Evolutionary conservation across 2,888 invertebrate species (phyloP).

Genomic region (Chrysodeixis includens): DNA sequence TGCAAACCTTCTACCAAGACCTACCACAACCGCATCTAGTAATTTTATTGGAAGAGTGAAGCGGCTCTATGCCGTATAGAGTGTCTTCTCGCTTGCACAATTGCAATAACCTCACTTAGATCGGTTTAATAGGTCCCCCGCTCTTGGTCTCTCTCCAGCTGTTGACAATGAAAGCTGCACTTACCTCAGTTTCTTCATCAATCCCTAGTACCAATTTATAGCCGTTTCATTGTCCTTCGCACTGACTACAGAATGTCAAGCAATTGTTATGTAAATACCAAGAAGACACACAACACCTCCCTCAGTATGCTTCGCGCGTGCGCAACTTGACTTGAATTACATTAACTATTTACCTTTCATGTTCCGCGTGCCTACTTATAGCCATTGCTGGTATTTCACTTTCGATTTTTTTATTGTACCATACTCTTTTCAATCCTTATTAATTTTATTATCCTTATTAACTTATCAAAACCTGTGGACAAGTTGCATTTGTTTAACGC

Average conservation of each 20-base stretch:
- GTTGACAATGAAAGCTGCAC: background rate
- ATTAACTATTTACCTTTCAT: background rate
- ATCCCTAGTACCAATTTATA: background rate
- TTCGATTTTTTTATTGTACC: background rate
- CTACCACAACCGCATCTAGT: no score
- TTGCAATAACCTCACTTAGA: no score
- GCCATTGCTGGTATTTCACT: background rate
- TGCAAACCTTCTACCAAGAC: no score
- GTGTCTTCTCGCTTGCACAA: no score
- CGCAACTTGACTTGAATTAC: background rate
- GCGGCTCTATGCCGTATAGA: no score
- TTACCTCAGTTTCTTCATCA: background rate
- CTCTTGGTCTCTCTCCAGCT: no score
- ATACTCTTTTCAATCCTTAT: background rate
- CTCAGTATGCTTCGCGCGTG: background rate
- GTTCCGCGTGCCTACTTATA: background rate
- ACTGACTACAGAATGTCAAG: background rate
- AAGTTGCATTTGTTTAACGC: no score
- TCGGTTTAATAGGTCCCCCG: no score
- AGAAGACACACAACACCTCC: background rate
- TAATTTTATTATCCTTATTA: background rate
- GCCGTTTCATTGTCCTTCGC: background rate
- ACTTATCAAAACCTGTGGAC: no score
- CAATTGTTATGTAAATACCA: slow-evolving; percentile 1
- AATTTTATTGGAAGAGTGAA: no score